Conservation (phyloP, 2,797 vertebrate genomes). For the Diglossa cyanea region DNA sequence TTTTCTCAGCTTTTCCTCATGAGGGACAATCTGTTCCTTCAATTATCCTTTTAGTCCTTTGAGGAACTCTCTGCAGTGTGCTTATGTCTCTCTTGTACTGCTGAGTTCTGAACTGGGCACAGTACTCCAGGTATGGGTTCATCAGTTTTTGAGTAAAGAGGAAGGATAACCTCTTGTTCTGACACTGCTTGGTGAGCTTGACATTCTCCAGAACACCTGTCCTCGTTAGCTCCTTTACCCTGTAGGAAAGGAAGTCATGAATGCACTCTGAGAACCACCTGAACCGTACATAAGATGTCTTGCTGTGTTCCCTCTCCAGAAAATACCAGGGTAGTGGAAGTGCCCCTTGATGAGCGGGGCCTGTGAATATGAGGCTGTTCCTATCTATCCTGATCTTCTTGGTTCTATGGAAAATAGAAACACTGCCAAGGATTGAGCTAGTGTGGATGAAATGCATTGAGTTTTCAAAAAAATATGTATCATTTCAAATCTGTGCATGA, state of each 20-base stretch:
- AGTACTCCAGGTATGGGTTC: neutral
- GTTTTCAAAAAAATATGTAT: neutral
- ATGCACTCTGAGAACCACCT: neutral
- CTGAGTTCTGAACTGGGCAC: neutral
- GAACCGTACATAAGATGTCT: neutral
- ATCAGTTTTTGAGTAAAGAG: neutral
- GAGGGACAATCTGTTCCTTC: neutral
- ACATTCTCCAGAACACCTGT: neutral
- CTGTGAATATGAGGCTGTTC: neutral
- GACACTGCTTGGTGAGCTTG: neutral
- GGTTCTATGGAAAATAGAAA: neutral
- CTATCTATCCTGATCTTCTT: neutral
- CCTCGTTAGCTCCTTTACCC: neutral
- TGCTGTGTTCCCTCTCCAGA: neutral
- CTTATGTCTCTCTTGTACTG: neutral
- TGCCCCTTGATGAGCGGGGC: neutral
- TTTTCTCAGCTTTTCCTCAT: neutral
- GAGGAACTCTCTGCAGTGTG: neutral
- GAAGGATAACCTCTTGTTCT: neutral
- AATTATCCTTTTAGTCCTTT: neutral
- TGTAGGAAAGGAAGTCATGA: neutral
- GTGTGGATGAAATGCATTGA: fast-evolving
- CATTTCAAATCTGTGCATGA: neutral
- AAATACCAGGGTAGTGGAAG: neutral
- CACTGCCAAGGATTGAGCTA: neutral